Conservation (phyloP, 37 sponge, comb jelly and placozoan genomes). For the Petrosia ficiformis region DNA sequence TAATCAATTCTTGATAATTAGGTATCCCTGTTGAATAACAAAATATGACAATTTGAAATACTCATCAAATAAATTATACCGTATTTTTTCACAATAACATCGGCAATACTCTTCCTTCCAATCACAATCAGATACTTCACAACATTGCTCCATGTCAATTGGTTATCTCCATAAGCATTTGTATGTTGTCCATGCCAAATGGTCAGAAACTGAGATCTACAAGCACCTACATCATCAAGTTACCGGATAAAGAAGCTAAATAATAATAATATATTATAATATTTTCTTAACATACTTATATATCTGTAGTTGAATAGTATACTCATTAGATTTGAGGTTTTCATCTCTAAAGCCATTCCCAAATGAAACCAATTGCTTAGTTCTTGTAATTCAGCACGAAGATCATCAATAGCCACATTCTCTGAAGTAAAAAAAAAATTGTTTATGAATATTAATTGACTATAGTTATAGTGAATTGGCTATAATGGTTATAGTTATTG, state of each 20-base stretch:
- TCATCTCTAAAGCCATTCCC: not conserved
- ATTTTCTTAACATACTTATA: not conserved
- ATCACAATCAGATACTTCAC: not conserved
- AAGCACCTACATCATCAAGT: not conserved
- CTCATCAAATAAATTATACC: too few species aligned
- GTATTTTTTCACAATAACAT: not conserved
- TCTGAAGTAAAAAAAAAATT: not conserved
- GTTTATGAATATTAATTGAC: not conserved
- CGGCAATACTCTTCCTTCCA: slow-evolving; percentile 9
- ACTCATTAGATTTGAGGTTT: not conserved
- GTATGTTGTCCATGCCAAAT: not conserved
- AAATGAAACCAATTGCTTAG: not conserved
- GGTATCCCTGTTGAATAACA: too few species aligned
- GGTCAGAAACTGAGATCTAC: not conserved
- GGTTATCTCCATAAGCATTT: not conserved
- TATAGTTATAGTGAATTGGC: too few species aligned
- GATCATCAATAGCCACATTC: not conserved
- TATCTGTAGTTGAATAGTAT: slow-evolving; percentile 1
- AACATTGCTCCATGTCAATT: not conserved
- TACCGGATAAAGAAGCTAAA: not conserved
- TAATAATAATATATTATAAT: not conserved
- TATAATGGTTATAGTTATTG: too few species aligned
- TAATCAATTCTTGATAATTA: too few species aligned
- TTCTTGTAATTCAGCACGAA: not conserved
- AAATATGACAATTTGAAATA: too few species aligned